Base-by-base conservation (phyloP, 2,113 vertebrate species). In the Perca flavescens region DNA sequence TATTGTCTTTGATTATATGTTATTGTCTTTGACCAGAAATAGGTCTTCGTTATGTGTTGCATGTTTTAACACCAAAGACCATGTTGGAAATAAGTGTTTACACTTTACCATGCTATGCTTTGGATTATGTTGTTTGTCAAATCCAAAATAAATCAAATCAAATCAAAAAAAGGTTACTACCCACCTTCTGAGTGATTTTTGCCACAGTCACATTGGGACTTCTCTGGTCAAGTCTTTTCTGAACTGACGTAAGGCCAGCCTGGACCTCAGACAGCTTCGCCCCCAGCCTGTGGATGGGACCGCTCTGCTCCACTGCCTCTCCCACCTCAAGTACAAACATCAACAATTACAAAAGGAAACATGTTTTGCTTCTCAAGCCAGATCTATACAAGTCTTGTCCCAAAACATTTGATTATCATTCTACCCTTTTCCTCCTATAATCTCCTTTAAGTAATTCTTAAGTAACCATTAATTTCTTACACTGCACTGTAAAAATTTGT, bases 131-230 rank as follows among this genome's bases (percentile, higher is more conserved):
- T 25, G 25, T 25, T 25, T 25, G 25, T 25, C 25, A 25, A 25
- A 25, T 25, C 25, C 25, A 25, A 25, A 25, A 25, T 25, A 25
- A 25, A 25, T 25, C 25, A 25, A 25, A 25, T 25, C 25, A 25
- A 25, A 25, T 25, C 25, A 25, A 25, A 25, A 25, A 25, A 25
- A 25, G 25, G 25, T 12, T 1, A 31, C 21, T 1, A 17, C 84
- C 89, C 91, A 99, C 98, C 97, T 99, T 98, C 88, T 97, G 97
- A 72, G 96, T 91, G 86, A 93, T 89, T 88, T 97, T 96, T 8
- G 98, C 97, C 80, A 96, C 95, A 16, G 65, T 65, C 54, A 97
- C 87, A 12, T 89, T 95, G 80, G 94, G 91, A 75, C 95, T 97
- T 70, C 92, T 96, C 78, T 96, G 94, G 28, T 97, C 93, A 31